Evolutionary conservation across 1,140 invertebrate genomes (phyloP).

Genomic region (Campoletis sonorensis): DNA sequence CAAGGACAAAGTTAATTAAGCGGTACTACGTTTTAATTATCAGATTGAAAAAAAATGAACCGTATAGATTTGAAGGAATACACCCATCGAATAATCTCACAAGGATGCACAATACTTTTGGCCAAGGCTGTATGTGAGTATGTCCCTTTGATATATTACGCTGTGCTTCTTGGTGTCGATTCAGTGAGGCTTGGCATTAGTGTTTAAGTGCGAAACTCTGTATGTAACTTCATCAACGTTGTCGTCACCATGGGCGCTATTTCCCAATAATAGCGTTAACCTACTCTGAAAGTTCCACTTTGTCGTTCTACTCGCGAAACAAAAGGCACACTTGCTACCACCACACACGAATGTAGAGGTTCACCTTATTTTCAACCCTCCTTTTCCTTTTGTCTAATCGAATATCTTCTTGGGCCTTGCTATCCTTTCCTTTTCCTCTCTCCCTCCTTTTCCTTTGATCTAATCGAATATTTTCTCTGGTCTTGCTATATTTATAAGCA

Average conservation of each 20-base stretch:
- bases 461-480: neutral
- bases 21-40: no score
- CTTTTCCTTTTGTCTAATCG: neutral
- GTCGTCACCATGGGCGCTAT: conserved; percentile 15
- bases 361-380: neutral
- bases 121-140: neutral
- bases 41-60: no score
- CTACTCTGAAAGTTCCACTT: conserved; percentile 1
- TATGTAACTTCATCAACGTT: conserved; percentile 3
- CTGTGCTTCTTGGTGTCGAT: neutral
- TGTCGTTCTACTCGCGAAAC: neutral
- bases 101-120: no score
- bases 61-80: no score
- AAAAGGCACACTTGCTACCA: neutral
- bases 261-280: conserved; percentile 21
- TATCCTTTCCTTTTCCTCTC: no score
- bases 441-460: neutral
- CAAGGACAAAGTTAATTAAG: no score
- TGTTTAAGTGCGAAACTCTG: conserved; percentile 17
- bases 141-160: neutral
- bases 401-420: neutral
- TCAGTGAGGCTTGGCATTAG: conserved; percentile 26
- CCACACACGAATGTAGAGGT: neutral
- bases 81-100: no score
- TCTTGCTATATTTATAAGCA: neutral